Percentiles rank a stretch among this genome's conserved stretches.
Conservation (phyloP, 2,888 invertebrate species). For the Disparrhopalites patrizii region DNA sequence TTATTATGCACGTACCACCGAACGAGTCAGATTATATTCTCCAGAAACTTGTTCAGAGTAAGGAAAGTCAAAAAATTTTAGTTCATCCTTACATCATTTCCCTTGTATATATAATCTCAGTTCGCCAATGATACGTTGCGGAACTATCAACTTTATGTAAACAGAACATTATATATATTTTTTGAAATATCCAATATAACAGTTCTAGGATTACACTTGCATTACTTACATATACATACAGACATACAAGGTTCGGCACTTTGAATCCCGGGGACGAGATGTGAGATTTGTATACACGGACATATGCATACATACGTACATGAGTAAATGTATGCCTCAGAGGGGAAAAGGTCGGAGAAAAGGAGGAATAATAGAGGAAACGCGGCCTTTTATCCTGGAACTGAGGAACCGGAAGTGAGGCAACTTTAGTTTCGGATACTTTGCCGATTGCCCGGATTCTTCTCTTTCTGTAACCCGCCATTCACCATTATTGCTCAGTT, state of each 20-base stretch:
- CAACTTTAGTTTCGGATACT: constrained; percentile 39
- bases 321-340: not conserved
- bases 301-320: not conserved
- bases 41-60: no score
- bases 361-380: constrained; percentile 38
- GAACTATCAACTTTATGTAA: no score
- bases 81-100: no score
- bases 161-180: no score
- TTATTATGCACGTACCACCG: no score
- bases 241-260: not conserved
- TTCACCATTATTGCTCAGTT: constrained; percentile 41
- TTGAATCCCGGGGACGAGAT: not conserved
- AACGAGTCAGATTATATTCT: no score
- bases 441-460: constrained; percentile 45
- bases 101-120: no score
- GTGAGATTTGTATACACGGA: not conserved
- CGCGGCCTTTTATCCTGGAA: constrained; percentile 45
- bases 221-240: not conserved
- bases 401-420: constrained; percentile 39
- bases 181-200: no score
- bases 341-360: constrained; percentile 23
- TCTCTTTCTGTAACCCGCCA: constrained; percentile 45
- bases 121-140: no score
- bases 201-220: no score
- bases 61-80: no score